Percentiles rank a stretch among this genome's conserved stretches.
These are phyloP conservation scores for Germaria angustata DNA, from an alignment of 2,888 invertebrate genomes.

Conservation along the genomic window DNA sequence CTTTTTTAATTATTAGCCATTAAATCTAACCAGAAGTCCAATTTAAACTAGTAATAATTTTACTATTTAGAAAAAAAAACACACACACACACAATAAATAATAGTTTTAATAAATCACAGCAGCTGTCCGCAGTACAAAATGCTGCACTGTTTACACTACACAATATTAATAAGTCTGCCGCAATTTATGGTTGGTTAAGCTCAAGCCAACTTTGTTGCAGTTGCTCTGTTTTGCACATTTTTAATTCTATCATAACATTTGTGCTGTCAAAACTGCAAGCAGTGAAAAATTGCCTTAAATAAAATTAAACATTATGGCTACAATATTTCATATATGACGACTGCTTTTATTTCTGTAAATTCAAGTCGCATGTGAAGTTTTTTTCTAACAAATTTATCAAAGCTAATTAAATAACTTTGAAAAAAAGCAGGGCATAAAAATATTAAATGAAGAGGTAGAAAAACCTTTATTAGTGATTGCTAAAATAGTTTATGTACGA, in stretches of 20 bases:
- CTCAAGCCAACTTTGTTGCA: neutral
- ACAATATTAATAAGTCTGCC: neutral
- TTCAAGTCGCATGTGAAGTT: slow-evolving; percentile 44
- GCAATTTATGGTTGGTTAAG: slow-evolving; percentile 40
- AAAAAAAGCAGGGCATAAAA: slow-evolving; percentile 10
- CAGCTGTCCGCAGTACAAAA: neutral
- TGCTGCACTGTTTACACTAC: neutral
- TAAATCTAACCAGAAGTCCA: neutral
- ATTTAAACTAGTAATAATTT: neutral
- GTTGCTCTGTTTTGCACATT: slow-evolving; percentile 3
- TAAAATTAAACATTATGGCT: slow-evolving; percentile 13
- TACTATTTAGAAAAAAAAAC: neutral
- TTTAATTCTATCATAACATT: slow-evolving; percentile 6
- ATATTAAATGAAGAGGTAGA: neutral
- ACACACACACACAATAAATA: neutral
- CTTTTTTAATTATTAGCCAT: neutral
- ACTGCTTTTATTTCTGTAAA: slow-evolving; percentile 5
- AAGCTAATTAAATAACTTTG: slow-evolving; percentile 31
- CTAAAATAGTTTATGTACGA: neutral
- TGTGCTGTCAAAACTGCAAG: slow-evolving; percentile 26
- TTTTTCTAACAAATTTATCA: slow-evolving; percentile 30
- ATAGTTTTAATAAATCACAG: slow-evolving; percentile 23
- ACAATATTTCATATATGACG: neutral
- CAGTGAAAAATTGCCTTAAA: neutral
- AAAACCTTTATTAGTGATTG: neutral